These are phyloP conservation scores for Parasteatoda lunata DNA, from an alignment of 2,888 invertebrate genomes.

Conservation along the genomic window DNA sequence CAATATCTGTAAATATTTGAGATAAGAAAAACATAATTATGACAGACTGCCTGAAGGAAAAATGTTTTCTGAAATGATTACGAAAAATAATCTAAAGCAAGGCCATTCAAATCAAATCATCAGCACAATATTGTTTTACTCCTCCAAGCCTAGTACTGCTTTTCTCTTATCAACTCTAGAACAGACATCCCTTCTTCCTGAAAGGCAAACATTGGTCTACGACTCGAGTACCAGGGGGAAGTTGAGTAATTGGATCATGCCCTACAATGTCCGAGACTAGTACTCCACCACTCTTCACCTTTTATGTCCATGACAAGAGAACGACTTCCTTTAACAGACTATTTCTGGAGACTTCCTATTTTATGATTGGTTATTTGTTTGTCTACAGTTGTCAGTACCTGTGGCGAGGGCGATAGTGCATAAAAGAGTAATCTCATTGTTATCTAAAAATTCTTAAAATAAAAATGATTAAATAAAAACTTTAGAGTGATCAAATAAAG, in stretches of 20 bases:
- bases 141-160: constrained; percentile 25
- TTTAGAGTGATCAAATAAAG: no score
- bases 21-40: no score
- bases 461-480: no score
- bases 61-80: constrained; percentile 35
- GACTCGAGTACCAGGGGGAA: constrained; percentile 29
- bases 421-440: background rate
- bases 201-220: constrained; percentile 57
- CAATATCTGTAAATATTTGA: no score
- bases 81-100: constrained; percentile 49
- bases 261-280: constrained; percentile 11
- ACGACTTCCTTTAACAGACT: constrained; percentile 44
- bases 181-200: constrained; percentile 44
- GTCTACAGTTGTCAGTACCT: background rate
- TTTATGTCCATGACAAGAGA: constrained; percentile 37
- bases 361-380: background rate
- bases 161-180: constrained; percentile 53
- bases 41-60: background rate
- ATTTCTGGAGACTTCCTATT: background rate
- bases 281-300: constrained; percentile 7
- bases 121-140: constrained; percentile 49
- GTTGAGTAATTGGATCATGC: constrained; percentile 58
- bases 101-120: constrained; percentile 59
- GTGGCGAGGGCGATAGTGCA: background rate
- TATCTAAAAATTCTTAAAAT: no score